Evolutionary conservation across 2,797 vertebrate species (phyloP).

Genomic region (Trichosurus vulpecula): DNA sequence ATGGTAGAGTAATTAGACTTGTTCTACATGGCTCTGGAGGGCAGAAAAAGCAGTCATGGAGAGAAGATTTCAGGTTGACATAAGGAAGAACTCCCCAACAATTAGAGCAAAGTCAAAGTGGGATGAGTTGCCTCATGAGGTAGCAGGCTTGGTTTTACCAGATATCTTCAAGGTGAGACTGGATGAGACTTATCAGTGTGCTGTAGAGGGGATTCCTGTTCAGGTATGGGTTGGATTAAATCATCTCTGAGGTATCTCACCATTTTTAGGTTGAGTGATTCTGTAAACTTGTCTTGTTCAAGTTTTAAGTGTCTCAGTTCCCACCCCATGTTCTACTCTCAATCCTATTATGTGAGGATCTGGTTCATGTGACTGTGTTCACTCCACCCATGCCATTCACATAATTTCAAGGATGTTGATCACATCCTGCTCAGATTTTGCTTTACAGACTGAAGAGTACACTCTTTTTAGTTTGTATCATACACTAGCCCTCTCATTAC

Average conservation of each 20-base stretch:
- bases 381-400: not conserved
- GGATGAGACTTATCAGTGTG: not conserved
- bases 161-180: not conserved
- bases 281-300: not conserved
- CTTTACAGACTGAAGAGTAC: not conserved
- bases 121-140: not conserved
- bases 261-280: not conserved
- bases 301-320: not conserved
- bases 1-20: not conserved
- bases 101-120: not conserved
- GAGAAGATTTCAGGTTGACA: not conserved
- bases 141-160: not conserved
- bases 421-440: not conserved
- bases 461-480: not conserved
- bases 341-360: not conserved
- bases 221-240: not conserved
- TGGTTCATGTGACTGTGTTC: not conserved
- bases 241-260: not conserved
- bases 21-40: not conserved
- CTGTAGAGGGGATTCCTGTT: not conserved
- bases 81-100: not conserved
- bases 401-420: not conserved
- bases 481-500: not conserved
- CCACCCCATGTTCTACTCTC: not conserved
- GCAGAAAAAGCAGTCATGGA: not conserved